Base-by-base conservation (phyloP, 37 sponge, comb jelly and placozoan genomes). In the Cliona cf. orientalis region DNA sequence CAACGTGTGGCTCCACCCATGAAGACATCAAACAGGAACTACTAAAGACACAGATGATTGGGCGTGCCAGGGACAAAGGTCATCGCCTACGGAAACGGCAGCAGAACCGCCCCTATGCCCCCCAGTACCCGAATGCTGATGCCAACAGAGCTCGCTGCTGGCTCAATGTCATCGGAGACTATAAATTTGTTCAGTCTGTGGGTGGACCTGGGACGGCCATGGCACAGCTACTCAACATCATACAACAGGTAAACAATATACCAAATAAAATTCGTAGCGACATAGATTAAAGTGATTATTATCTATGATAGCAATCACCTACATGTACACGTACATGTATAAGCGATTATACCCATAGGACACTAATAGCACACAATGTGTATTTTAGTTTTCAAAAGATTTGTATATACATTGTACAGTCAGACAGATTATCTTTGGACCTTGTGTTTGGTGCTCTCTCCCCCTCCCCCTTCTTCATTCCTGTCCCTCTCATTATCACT, bases 1-100 rank as follows among this genome's bases (percentile, higher is more conserved):
- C 60, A 34, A 46, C 73, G 17, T 90, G 90, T 56, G 90, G 90
- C 34, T 74, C 70, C 6, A n/a, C 58, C 64, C 29, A 87, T 41
- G 42, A 72, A 14, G 72, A 22, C 57, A 73, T 74, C 39, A 17
- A 71, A 19, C 66, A 53, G 74, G 53, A 46, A 5, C 31, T 87
- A 39, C 44, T 40, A 1, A n/a, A 57, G 4, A 5, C 63, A 5
- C 69, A 67, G 35, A 7, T 31, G 2, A n/a, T n/a, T n/a, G 41
- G 40, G 3, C 43, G 34, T 6, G 17, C 26, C 57, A 21, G 39
- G 1, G 14, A 23, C 21, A 32, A 1, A 6, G 33, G 29, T 2
- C 58, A 38, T 1, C 29, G 36, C 29, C 32, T 64, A 1, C 21
- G 22, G 71, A 76, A 68, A 33, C 66, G 68, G 58, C 72, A 61